Base-by-base conservation (phyloP, 35 echinoderm and acorn worm genomes). In the Lytechinus pictus region DNA sequence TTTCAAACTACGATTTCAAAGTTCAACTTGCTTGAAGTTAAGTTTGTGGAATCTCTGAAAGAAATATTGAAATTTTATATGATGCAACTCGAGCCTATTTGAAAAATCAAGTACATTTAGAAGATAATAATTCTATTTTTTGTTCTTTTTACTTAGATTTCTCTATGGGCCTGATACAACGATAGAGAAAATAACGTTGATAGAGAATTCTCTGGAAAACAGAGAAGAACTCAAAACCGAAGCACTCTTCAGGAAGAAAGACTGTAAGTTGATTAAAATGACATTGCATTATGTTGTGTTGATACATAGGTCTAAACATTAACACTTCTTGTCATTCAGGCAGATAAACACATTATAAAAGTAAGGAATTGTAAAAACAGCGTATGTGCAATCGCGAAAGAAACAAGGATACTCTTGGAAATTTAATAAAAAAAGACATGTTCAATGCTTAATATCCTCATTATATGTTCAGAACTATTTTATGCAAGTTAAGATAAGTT, bases 141-240 rank as follows among this genome's bases (percentile, higher is more conserved):
- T 9, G 16, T n/a, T 55, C 27, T 93, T 12, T 11, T 95, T 79
- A 24, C 66, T 87, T 61, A 97, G 96, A 94, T 98, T 99, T 94
- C 94, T 99, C 24, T 99, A 96, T 52, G 98, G 98, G 12, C 95
- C 95, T n/a, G 97, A 99, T 87, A 99, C 98, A 27, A 86, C 97
- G 57, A 92, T 52, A 53, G 98, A 99, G 61, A 98, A 95, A 58
- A 98, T 96, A 9, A 93, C 87, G 21, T 95, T 97, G 28, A 99
- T 99, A 86, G 96, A 98, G 94, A 96, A 96, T 66, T 95, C 97
- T 54, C 94, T 99, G 79, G 97, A 98, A 88, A 95, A 96, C 55
- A 98, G 96, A 96, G 97, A 97, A 44, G 98, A 99, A 92, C 94
- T 97, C 57, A 99, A 99, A 89, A 98, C 97, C 27, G 97, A 99